phyloP scores from a whole-genome alignment of 2,797 vertebrate species.

The Pseudopleuronectes americanus region DNA sequence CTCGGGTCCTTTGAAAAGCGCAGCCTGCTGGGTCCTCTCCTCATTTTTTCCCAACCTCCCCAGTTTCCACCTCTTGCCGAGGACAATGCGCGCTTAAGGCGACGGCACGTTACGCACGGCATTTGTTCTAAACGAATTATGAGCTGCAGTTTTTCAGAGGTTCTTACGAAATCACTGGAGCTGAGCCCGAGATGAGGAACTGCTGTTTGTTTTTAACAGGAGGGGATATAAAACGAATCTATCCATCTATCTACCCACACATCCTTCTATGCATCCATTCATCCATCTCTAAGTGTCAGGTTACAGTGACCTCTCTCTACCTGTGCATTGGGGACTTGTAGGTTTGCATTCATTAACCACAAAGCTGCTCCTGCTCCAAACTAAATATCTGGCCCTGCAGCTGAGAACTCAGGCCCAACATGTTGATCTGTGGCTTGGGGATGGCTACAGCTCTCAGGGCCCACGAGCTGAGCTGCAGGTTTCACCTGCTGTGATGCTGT shows the following conservation, averaged over 20 bases:
- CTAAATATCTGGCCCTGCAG: conserved; percentile 68
- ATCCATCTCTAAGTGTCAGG: conserved; percentile 8
- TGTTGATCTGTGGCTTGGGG: conserved; percentile 40
- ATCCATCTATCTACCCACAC: background rate
- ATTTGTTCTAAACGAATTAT: conserved; percentile 45
- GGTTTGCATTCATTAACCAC: conserved; percentile 60
- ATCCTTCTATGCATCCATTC: background rate
- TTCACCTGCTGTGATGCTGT: conserved; percentile 39
- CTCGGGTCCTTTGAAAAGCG: conserved; percentile 67
- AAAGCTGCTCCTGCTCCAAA: conserved; percentile 59
- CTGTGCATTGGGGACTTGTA: conserved; percentile 52
- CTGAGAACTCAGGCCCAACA: conserved; percentile 38
- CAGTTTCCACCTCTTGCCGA: conserved; percentile 55
- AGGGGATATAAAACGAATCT: background rate
- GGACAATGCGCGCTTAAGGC: conserved; percentile 58
- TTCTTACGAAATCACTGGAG: conserved; percentile 29
- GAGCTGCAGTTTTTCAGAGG: conserved; percentile 22
- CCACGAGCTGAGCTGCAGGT: conserved; percentile 21
- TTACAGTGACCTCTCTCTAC: conserved; percentile 42
- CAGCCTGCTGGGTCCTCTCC: conserved; percentile 54
- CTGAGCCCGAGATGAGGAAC: conserved; percentile 8
- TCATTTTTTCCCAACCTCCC: conserved; percentile 60
- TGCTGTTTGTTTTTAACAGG: background rate
- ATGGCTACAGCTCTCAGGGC: conserved; percentile 50
- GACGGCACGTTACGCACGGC: conserved; percentile 49